phyloP scores from a whole-genome alignment of 2,113 vertebrate genomes.

The Aleadryas rufinucha region DNA sequence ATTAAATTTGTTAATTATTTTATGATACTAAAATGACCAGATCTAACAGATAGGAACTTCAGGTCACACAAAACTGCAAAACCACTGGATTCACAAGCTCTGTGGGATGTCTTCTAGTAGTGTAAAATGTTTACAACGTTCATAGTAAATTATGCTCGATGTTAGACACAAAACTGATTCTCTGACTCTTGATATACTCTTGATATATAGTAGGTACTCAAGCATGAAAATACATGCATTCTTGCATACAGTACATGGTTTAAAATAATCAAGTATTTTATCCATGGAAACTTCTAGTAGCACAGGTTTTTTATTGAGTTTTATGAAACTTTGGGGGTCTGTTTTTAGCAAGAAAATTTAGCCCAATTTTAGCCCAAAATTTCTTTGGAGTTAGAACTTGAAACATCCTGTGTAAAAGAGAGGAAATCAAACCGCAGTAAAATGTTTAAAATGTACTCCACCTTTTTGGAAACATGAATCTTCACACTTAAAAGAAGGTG shows the following conservation, averaged over 20 bases:
- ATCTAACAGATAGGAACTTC: background rate
- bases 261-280: background rate
- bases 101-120: background rate
- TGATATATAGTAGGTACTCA: background rate
- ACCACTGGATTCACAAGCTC: background rate
- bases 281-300: background rate
- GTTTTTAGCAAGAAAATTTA: background rate
- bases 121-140: background rate
- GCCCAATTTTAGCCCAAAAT: background rate
- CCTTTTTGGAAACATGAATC: background rate
- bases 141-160: background rate
- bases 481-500: background rate
- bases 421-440: background rate
- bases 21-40: background rate
- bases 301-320: background rate
- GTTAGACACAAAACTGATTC: background rate
- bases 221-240: background rate
- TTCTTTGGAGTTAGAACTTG: background rate
- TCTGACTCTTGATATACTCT: background rate
- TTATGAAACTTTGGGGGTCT: background rate
- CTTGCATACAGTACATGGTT: background rate
- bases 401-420: background rate
- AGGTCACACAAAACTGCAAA: background rate
- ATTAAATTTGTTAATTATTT: background rate
- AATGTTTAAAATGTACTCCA: background rate